Conservation (phyloP, 2,797 vertebrate species). For the Pseudopleuronectes americanus region DNA sequence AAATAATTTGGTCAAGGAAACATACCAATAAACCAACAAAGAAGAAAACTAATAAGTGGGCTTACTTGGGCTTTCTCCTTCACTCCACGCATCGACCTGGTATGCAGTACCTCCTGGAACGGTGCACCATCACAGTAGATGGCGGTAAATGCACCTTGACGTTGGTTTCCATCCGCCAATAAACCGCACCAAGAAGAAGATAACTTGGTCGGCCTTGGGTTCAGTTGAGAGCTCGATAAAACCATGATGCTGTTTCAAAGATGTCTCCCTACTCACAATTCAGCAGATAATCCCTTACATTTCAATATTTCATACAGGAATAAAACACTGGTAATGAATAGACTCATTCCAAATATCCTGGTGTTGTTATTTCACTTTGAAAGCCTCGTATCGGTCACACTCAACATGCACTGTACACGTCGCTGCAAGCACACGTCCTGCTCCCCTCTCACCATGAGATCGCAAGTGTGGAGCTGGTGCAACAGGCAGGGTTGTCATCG, state of each 20-base stretch:
- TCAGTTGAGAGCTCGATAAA: neutral
- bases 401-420: constrained; percentile 25
- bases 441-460: constrained; percentile 64
- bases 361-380: neutral
- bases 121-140: too few relatives aligned
- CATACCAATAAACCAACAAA: too few relatives aligned
- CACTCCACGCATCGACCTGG: too few relatives aligned
- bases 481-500: constrained; percentile 84
- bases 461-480: constrained; percentile 77
- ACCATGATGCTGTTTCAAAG: neutral
- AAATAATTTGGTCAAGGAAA: neutral
- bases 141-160: too few relatives aligned
- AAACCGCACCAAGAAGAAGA: too few relatives aligned
- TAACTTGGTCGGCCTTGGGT: neutral
- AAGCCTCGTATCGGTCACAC: neutral
- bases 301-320: neutral
- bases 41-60: too few relatives aligned
- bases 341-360: constrained; percentile 7
- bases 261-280: neutral
- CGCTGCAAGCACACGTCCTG: constrained; percentile 35
- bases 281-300: neutral
- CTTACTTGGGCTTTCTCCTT: too few relatives aligned
- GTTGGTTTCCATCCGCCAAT: too few relatives aligned
- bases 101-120: too few relatives aligned
- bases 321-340: neutral